Conservation (phyloP, 2,888 invertebrate genomes). For the Aporophyla nigra region DNA sequence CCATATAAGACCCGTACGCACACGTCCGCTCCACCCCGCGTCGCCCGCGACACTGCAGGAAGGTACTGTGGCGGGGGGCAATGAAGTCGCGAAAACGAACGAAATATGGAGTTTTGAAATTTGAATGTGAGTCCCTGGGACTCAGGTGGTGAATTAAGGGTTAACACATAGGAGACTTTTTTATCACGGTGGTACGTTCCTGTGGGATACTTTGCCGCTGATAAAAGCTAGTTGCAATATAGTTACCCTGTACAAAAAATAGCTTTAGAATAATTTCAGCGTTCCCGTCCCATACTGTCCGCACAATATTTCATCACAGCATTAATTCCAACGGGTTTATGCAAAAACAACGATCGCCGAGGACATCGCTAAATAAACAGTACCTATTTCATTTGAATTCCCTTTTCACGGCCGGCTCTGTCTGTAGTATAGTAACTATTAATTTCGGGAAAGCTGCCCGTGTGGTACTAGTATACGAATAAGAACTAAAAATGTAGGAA, state of each 20-base stretch:
- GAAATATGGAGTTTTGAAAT: too few species aligned
- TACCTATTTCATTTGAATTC: conserved; percentile 64
- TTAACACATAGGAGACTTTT: too few species aligned
- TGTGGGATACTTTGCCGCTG: too few species aligned
- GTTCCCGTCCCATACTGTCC: background rate
- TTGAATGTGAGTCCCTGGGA: too few species aligned
- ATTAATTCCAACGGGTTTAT: conserved; percentile 59
- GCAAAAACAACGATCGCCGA: conserved; percentile 66
- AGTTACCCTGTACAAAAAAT: background rate
- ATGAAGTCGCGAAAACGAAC: too few species aligned
- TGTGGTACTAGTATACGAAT: conserved; percentile 31
- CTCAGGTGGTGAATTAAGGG: too few species aligned
- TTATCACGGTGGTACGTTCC: too few species aligned
- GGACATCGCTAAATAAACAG: conserved; percentile 68
- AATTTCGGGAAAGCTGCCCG: conserved; percentile 35
- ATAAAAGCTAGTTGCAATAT: background rate
- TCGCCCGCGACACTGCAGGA: too few species aligned
- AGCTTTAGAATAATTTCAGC: background rate
- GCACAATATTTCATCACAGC: conserved; percentile 4
- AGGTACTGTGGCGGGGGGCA: too few species aligned
- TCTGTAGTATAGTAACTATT: conserved; percentile 1
- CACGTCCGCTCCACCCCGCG: too few species aligned
- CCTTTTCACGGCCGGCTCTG: conserved; percentile 46
- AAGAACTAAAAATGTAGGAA: conserved; percentile 46
- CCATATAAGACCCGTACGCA: too few species aligned